phyloP scores from a whole-genome alignment of 2,113 vertebrate species.

The Mobula hypostoma region DNA sequence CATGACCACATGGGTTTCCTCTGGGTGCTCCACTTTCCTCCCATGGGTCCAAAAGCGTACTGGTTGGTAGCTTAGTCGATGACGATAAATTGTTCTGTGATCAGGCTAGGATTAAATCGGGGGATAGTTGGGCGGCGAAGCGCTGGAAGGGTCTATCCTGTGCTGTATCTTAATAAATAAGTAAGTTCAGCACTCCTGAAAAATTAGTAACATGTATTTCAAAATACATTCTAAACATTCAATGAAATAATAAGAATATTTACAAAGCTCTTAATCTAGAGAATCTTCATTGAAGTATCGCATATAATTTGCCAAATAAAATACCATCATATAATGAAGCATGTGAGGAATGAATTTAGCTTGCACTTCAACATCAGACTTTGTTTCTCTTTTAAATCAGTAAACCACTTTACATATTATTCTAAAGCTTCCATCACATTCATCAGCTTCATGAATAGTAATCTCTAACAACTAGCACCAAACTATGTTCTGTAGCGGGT shows the following conservation, averaged over 20 bases:
- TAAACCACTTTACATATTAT: neutral
- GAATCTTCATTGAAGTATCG: neutral
- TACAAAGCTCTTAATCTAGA: neutral
- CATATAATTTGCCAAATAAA: neutral
- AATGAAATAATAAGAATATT: neutral
- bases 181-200: neutral
- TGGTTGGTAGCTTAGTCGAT: too few relatives aligned
- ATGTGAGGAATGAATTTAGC: neutral
- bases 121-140: too few relatives aligned
- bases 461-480: neutral
- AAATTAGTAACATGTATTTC: neutral
- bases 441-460: constrained; percentile 1
- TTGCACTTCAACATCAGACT: neutral
- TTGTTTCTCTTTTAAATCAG: neutral
- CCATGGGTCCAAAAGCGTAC: too few relatives aligned
- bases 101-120: too few relatives aligned
- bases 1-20: too few relatives aligned
- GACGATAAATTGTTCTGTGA: too few relatives aligned
- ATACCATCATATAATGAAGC: neutral
- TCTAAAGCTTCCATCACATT: constrained; percentile 9
- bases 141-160: too few relatives aligned
- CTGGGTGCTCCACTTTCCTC: too few relatives aligned
- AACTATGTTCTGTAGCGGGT: neutral
- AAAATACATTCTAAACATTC: neutral
- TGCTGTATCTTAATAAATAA: too few relatives aligned